Percentiles rank a stretch among this genome's conserved stretches.
Evolutionary conservation across 2,113 vertebrate species (phyloP).

Genomic region (Lota lota): DNA sequence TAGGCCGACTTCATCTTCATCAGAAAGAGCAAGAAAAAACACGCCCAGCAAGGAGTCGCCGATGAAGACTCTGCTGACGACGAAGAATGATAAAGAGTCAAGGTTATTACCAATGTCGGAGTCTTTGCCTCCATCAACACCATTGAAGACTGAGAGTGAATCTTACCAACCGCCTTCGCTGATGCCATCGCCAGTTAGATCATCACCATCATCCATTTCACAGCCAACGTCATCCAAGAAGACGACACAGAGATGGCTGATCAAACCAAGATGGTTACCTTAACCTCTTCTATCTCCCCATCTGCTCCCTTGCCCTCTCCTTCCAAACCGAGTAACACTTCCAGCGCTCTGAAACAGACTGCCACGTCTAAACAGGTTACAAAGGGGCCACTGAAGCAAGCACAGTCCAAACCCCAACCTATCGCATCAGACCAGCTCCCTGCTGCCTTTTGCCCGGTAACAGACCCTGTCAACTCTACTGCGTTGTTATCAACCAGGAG

Average conservation of each 20-base stretch:
- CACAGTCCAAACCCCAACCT: neutral
- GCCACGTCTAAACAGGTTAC: slow-evolving; percentile 16
- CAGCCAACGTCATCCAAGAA: slow-evolving; percentile 22
- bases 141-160: neutral
- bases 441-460: neutral
- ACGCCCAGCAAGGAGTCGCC: neutral
- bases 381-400: slow-evolving; percentile 4
- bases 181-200: too few species aligned
- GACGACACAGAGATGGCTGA: slow-evolving; percentile 33
- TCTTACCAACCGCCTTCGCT: neutral
- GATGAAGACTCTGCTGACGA: neutral
- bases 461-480: neutral
- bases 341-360: slow-evolving; percentile 30
- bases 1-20: neutral
- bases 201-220: too few species aligned
- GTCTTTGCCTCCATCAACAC: neutral
- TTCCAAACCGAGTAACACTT: slow-evolving; percentile 39
- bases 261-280: slow-evolving; percentile 18
- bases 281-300: neutral
- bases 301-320: neutral
- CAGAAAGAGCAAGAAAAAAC: neutral
- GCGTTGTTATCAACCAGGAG: neutral
- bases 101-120: neutral
- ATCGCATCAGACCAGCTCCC: neutral
- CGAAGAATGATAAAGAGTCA: slow-evolving; percentile 11